Percentiles rank a stretch among this genome's conserved stretches.
Conservation (phyloP, 92 coral and sea anemone species). For the Porites evermanni region DNA sequence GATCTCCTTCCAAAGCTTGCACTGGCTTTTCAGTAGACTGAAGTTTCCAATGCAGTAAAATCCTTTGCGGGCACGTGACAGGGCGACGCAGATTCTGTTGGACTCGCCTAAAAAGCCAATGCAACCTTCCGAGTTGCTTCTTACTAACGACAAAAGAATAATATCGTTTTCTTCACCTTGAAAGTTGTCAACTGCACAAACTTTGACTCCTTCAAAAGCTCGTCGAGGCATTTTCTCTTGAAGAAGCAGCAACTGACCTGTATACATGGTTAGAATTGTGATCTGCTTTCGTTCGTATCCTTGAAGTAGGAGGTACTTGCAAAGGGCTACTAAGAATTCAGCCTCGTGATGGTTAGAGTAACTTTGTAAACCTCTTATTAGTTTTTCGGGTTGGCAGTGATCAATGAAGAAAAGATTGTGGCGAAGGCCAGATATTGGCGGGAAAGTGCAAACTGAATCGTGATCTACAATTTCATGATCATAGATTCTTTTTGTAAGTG, state of each 20-base stretch:
- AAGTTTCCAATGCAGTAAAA: conserved; percentile 80
- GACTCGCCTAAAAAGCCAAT: conserved; percentile 78
- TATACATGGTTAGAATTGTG: conserved; percentile 79
- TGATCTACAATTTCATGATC: conserved; percentile 69
- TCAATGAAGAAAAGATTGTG: conserved; percentile 63
- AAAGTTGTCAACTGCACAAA: conserved; percentile 75
- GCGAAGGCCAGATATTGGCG: conserved; percentile 46
- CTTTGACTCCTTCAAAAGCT: conserved; percentile 54
- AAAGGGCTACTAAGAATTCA: conserved; percentile 60
- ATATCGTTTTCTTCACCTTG: conserved; percentile 90
- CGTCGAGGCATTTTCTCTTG: conserved; percentile 59
- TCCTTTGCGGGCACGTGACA: conserved; percentile 80
- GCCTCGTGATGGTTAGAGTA: conserved; percentile 78
- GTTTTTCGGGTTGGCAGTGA: conserved; percentile 53
- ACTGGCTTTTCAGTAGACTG: conserved; percentile 53
- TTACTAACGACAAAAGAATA: conserved; percentile 71
- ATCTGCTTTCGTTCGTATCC: conserved; percentile 61
- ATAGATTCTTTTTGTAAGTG: conserved; percentile 68
- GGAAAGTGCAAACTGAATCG: conserved; percentile 47
- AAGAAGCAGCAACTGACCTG: conserved; percentile 70
- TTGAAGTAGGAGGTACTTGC: conserved; percentile 68
- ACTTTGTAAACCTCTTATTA: conserved; percentile 63
- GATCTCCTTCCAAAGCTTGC: conserved; percentile 69
- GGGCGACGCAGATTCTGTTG: conserved; percentile 86
- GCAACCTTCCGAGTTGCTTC: conserved; percentile 64